These are phyloP conservation scores for Vannuccia rotundouncinata DNA, from an alignment of 2,888 invertebrate genomes.

Conservation along the genomic window DNA sequence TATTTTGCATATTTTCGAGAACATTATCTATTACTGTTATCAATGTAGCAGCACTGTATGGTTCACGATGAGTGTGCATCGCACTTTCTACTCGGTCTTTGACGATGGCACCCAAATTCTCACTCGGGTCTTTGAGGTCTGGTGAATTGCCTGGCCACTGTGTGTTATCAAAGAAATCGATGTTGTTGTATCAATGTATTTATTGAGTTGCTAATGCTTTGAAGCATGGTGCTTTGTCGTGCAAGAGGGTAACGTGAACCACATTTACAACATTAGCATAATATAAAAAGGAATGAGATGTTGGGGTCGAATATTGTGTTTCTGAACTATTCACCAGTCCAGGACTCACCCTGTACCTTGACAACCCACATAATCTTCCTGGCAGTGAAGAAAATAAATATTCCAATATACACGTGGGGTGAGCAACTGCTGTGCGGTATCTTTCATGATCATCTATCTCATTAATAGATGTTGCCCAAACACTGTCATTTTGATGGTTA, in stretches of 20 bases:
- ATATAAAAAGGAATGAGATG: too few relatives aligned
- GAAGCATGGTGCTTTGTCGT: constrained; percentile 2
- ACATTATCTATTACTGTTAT: neutral
- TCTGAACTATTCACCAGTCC: constrained; percentile 6
- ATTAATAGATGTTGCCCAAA: constrained; percentile 6
- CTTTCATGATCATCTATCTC: neutral
- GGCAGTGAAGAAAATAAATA: constrained; percentile 8
- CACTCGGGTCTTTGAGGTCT: neutral
- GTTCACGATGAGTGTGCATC: neutral
- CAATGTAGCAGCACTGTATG: constrained; percentile 1
- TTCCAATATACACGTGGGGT: constrained; percentile 17
- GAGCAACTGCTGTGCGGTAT: neutral
- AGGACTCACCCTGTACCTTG: neutral
- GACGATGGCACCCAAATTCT: constrained; percentile 10
- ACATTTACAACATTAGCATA: neutral
- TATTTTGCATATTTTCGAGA: neutral
- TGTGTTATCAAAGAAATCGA: constrained; percentile 9
- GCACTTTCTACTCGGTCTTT: neutral
- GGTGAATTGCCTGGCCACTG: constrained; percentile 12
- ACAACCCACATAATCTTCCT: neutral
- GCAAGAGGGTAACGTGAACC: neutral
- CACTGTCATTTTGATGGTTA: neutral
- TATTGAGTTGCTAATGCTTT: neutral
- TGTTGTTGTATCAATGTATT: neutral
- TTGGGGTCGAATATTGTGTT: neutral